These are phyloP conservation scores for Chromis chromis DNA, from an alignment of 2,797 vertebrate species.

Conservation along the genomic window DNA sequence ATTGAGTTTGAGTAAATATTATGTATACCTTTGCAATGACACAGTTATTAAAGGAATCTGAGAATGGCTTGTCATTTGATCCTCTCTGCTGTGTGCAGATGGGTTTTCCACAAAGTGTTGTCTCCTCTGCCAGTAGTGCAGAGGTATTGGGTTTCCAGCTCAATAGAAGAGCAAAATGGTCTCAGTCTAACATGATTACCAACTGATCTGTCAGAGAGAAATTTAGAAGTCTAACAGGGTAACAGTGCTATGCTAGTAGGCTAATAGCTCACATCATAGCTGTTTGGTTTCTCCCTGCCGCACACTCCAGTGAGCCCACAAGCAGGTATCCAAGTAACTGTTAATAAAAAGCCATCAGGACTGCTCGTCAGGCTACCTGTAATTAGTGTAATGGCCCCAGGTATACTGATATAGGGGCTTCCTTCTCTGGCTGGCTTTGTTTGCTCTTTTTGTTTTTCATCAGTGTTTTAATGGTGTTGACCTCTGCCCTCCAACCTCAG, in stretches of 20 bases:
- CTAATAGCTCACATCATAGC: constrained; percentile 38
- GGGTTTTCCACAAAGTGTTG: constrained; percentile 28
- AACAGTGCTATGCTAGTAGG: constrained; percentile 42
- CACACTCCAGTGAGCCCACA: constrained; percentile 12
- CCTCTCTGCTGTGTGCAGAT: constrained; percentile 10
- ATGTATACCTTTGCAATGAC: constrained; percentile 8
- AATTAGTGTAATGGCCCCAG: constrained; percentile 73
- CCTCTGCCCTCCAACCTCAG: constrained; percentile 27
- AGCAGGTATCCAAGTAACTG: constrained; percentile 69
- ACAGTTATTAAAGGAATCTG: background rate
- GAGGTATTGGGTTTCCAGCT: constrained; percentile 48
- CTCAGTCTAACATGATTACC: constrained; percentile 39
- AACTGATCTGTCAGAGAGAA: constrained; percentile 26
- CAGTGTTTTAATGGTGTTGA: constrained; percentile 58
- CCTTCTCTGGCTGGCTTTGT: constrained; percentile 66
- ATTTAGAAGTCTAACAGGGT: constrained; percentile 35
- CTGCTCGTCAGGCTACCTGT: constrained; percentile 41
- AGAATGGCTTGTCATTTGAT: constrained; percentile 27
- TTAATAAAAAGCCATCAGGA: constrained; percentile 47
- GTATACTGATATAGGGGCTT: constrained; percentile 73
- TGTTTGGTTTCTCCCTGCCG: constrained; percentile 37
- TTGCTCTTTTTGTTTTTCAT: constrained; percentile 77
- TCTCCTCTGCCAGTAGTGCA: constrained; percentile 18
- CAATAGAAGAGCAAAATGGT: constrained; percentile 36
- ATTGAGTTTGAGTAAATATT: background rate